Evolutionary conservation across 2,113 vertebrate species (phyloP).

Genomic region (Bungarus multicinctus): DNA sequence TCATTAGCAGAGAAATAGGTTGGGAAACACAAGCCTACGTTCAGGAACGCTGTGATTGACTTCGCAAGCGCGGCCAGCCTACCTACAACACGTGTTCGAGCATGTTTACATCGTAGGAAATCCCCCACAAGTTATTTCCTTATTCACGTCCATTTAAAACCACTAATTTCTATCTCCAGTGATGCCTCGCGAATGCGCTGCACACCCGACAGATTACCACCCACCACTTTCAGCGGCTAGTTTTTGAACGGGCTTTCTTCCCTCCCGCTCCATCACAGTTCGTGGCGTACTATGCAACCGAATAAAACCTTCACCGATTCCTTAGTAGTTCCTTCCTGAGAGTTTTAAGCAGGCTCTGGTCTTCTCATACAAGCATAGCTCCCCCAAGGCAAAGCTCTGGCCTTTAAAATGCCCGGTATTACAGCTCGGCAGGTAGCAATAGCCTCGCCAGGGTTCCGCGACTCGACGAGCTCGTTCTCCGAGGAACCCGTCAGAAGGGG

Average conservation of each 20-base stretch:
- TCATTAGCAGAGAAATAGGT: not conserved
- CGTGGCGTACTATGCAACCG: not conserved
- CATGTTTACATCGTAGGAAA: not conserved
- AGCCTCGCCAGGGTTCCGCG: too few species aligned
- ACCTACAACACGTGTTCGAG: not conserved
- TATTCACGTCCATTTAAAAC: not conserved
- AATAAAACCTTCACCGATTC: not conserved
- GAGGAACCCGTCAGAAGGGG: not conserved
- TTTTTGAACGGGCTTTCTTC: not conserved
- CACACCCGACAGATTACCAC: not conserved
- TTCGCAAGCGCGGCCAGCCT: too few species aligned
- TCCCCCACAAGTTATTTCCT: not conserved
- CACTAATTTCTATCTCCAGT: not conserved
- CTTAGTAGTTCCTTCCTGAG: not conserved
- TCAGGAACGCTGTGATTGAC: not conserved
- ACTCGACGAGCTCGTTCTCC: not conserved
- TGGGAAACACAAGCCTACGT: not conserved
- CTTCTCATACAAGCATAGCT: not conserved
- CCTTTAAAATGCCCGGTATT: not conserved
- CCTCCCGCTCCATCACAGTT: not conserved
- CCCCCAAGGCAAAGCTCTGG: not conserved
- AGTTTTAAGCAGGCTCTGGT: not conserved
- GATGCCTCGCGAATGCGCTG: not conserved
- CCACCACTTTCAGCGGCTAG: not conserved
- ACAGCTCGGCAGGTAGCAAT: not conserved